These are phyloP conservation scores for Acanthosepion pharaonis DNA, from an alignment of 2,888 invertebrate genomes.

Conservation along the genomic window DNA sequence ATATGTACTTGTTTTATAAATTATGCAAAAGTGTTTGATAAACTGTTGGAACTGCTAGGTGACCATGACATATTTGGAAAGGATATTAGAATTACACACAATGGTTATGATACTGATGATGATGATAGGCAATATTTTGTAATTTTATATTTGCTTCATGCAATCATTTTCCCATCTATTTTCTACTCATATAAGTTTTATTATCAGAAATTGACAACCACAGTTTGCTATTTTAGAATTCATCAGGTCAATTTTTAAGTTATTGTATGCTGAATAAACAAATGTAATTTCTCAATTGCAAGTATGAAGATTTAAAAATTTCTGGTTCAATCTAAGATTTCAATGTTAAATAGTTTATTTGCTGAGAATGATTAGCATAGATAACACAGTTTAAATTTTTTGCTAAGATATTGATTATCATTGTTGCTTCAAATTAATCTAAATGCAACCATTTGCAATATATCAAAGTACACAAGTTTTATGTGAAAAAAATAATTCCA, in stretches of 20 bases:
- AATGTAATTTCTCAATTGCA: neutral
- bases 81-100: too few species aligned
- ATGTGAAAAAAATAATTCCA: too few species aligned
- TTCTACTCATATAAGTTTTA: neutral
- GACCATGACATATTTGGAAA: too few species aligned
- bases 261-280: neutral
- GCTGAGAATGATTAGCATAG: neutral
- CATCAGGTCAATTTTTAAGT: neutral
- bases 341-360: neutral
- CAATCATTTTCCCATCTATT: neutral
- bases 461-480: too few species aligned
- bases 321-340: neutral
- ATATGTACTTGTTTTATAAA: too few species aligned
- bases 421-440: neutral
- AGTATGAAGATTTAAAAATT: neutral
- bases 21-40: too few species aligned
- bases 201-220: constrained; percentile 15
- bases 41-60: too few species aligned
- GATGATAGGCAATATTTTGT: neutral
- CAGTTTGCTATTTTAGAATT: neutral
- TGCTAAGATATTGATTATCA: neutral
- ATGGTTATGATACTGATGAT: neutral
- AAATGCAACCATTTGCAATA: too few species aligned
- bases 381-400: neutral
- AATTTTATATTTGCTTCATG: neutral